These are phyloP conservation scores for Holothuria scabra DNA, from an alignment of 53 echinoderm and acorn worm species.

Conservation along the genomic window DNA sequence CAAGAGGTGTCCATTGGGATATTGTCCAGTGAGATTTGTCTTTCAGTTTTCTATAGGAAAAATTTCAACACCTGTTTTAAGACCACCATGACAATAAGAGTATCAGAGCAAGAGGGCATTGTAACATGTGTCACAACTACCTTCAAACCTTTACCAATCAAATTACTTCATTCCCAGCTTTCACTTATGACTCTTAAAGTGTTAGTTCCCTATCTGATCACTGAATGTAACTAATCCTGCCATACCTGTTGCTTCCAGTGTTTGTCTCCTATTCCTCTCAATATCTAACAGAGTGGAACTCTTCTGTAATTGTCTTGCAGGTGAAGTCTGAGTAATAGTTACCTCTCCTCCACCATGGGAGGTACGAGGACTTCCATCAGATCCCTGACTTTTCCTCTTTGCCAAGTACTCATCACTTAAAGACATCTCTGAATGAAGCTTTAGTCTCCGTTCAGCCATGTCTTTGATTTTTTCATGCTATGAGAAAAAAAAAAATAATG, in stretches of 20 bases:
- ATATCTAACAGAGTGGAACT: constrained; percentile 71
- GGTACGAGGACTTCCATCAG: constrained; percentile 26
- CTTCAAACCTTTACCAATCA: too few species aligned
- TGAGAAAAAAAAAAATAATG: not conserved
- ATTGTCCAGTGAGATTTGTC: too few species aligned
- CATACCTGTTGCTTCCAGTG: constrained; percentile 82
- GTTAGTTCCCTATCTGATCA: too few species aligned
- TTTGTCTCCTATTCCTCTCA: constrained; percentile 74
- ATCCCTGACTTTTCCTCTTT: constrained; percentile 67
- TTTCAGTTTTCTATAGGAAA: too few species aligned
- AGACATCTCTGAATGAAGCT: constrained; percentile 80
- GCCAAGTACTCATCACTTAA: constrained; percentile 92
- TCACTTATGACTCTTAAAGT: too few species aligned
- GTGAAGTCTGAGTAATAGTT: constrained; percentile 53
- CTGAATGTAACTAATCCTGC: not conserved
- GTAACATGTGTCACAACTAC: too few species aligned
- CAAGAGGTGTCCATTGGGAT: too few species aligned
- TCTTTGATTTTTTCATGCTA: constrained; percentile 75
- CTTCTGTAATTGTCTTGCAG: constrained; percentile 55
- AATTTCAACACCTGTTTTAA: too few species aligned
- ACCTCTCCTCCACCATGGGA: not conserved
- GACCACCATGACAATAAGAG: too few species aligned
- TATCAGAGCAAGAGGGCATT: too few species aligned
- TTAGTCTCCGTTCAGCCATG: constrained; percentile 69
- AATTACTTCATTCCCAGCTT: too few species aligned